Percentiles rank a stretch among this genome's conserved stretches.
phyloP scores from a whole-genome alignment of 1,140 invertebrate species.

The Sycophaga agraensis region DNA sequence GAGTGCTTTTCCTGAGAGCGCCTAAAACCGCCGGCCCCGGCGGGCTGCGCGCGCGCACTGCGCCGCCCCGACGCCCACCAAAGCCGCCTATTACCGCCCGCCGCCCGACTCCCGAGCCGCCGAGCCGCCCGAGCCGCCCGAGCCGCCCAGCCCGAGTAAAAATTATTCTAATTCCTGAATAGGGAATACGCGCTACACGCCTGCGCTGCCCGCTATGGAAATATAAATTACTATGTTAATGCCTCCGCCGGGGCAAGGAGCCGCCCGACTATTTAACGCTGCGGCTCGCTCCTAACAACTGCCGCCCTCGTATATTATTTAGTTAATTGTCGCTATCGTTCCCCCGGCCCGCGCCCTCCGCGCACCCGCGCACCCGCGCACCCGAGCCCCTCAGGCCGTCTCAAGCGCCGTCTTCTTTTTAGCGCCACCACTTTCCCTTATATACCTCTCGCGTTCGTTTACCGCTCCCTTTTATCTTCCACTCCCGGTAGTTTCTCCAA shows the following conservation, averaged over 20 bases:
- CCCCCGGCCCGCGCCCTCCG: neutral
- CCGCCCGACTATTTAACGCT: neutral
- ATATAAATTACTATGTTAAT: conserved; percentile 31
- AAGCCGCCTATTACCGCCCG: too few species aligned
- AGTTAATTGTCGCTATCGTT: conserved; percentile 15
- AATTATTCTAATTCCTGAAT: conserved; percentile 28
- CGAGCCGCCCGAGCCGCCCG: neutral
- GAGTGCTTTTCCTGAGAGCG: conserved; percentile 32
- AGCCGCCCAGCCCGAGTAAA: neutral
- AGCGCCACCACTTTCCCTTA: too few species aligned
- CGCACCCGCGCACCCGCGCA: too few species aligned
- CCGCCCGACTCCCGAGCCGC: neutral
- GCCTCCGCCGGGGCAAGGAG: neutral
- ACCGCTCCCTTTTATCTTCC: too few species aligned
- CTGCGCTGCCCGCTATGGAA: neutral
- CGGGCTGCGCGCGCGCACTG: neutral
- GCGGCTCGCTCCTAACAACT: too few species aligned
- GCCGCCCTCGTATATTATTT: conserved; percentile 18
- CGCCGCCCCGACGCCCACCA: neutral
- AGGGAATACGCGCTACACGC: neutral
- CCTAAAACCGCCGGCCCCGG: conserved; percentile 16
- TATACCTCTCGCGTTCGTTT: too few species aligned
- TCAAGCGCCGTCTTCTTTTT: neutral
- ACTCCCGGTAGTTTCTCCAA: too few species aligned
- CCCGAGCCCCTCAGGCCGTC: neutral